Conservation (phyloP, 37 sponge, comb jelly and placozoan species). For the Halichondria panicea region DNA sequence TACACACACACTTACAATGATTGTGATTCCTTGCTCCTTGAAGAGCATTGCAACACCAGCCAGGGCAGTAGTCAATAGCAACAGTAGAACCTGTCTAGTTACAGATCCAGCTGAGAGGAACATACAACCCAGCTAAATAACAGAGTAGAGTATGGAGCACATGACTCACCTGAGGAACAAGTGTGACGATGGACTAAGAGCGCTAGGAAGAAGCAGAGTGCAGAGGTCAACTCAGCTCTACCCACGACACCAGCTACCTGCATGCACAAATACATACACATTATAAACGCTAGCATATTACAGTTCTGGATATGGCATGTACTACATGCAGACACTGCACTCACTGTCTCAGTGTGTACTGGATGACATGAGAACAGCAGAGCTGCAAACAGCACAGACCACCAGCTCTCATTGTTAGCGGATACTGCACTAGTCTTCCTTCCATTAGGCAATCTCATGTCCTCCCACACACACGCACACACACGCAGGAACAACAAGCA, state of each 20-base stretch:
- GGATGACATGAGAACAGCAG: conserved; percentile 84
- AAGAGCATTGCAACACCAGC: conserved; percentile 62
- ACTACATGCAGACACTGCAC: conserved; percentile 35
- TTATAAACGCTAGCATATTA: too few relatives aligned
- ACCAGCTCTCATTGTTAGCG: background rate
- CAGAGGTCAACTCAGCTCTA: conserved; percentile 72
- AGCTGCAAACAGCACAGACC: conserved; percentile 26
- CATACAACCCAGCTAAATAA: background rate
- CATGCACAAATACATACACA: background rate
- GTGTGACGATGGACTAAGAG: conserved; percentile 18
- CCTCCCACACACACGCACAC: conserved; percentile 4
- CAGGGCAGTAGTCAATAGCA: conserved; percentile 23
- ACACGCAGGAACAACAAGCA: conserved; percentile 39
- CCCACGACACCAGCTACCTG: conserved; percentile 79
- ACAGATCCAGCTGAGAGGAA: background rate
- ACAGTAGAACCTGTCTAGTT: background rate
- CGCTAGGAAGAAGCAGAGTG: conserved; percentile 56
- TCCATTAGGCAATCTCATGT: background rate
- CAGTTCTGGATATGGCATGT: background rate
- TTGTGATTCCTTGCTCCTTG: conserved; percentile 84
- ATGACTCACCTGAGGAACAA: conserved; percentile 4
- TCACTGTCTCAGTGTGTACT: conserved; percentile 80
- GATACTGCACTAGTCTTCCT: background rate
- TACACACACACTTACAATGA: conserved; percentile 43
- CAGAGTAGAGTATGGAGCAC: background rate